Percentiles rank a stretch among this genome's conserved stretches.
Evolutionary conservation across 2,888 invertebrate genomes (phyloP).

Genomic region (Stegana nigrithorax): DNA sequence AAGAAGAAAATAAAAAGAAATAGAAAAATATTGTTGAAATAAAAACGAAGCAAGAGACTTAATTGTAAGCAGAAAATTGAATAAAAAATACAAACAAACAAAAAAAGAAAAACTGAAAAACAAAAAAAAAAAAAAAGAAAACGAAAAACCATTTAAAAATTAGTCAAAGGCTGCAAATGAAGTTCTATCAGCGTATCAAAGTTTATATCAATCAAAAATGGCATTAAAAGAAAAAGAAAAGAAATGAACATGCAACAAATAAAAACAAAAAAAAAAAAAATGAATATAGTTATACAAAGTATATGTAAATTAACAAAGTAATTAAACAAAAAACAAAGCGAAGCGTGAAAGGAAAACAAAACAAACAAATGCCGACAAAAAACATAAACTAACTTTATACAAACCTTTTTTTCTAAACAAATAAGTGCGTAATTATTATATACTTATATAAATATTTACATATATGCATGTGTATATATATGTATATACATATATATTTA

Average conservation of each 20-base stretch:
- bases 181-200: slow-evolving; percentile 13
- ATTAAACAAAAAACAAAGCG: slow-evolving; percentile 12
- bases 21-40: too few relatives aligned
- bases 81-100: slow-evolving; percentile 21
- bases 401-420: slow-evolving; percentile 18
- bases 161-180: neutral
- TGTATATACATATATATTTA: slow-evolving; percentile 27
- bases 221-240: neutral
- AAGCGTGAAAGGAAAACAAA: neutral
- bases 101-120: slow-evolving; percentile 11
- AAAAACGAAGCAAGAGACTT: slow-evolving; percentile 34
- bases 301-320: slow-evolving; percentile 9
- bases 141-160: neutral
- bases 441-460: slow-evolving; percentile 19
- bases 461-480: neutral
- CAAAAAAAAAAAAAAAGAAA: slow-evolving; percentile 13
- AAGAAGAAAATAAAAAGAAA: slow-evolving; percentile 6
- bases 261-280: slow-evolving; percentile 11
- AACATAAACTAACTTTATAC: slow-evolving; percentile 20
- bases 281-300: neutral
- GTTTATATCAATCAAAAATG: neutral
- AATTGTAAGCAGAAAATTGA: slow-evolving; percentile 23
- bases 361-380: slow-evolving; percentile 26
- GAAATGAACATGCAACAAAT: slow-evolving; percentile 1
- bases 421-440: slow-evolving; percentile 7